These are phyloP conservation scores for Lepetodrilus schrolli DNA, from an alignment of 2,888 invertebrate species.

Conservation along the genomic window DNA sequence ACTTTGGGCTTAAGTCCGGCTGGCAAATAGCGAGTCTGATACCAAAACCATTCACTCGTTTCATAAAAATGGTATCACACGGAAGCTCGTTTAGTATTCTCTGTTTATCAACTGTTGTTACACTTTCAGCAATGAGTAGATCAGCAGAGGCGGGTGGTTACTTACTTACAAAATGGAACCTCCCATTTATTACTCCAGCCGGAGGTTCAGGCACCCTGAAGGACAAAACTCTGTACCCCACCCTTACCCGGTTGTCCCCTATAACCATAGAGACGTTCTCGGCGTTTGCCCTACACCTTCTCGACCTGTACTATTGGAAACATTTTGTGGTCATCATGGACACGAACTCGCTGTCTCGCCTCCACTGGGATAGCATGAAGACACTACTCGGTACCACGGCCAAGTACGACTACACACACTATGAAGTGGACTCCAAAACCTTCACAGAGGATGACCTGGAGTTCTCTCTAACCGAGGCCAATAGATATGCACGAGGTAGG, in stretches of 20 bases:
- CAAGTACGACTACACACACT: slow-evolving; percentile 26
- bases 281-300: slow-evolving; percentile 33
- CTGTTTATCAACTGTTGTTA: too few species aligned
- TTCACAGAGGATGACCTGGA: slow-evolving; percentile 20
- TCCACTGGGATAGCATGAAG: slow-evolving; percentile 41
- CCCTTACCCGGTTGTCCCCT: slow-evolving; percentile 52
- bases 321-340: slow-evolving; percentile 45
- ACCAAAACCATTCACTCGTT: too few species aligned
- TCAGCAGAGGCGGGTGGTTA: slow-evolving; percentile 47
- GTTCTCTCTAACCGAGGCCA: slow-evolving; percentile 36
- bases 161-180: slow-evolving; percentile 52
- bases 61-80: too few species aligned
- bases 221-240: slow-evolving; percentile 50
- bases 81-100: too few species aligned
- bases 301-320: slow-evolving; percentile 47
- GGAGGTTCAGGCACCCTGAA: slow-evolving; percentile 47
- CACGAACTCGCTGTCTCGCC: slow-evolving; percentile 29
- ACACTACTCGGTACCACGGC: neutral
- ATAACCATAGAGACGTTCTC: slow-evolving; percentile 35
- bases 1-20: too few species aligned
- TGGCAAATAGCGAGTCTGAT: too few species aligned
- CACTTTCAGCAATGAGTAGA: slow-evolving; percentile 47
- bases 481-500: slow-evolving; percentile 44
- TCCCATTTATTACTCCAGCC: slow-evolving; percentile 52
- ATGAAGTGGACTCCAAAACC: slow-evolving; percentile 39